Base-by-base conservation (phyloP, 2,888 invertebrate genomes). In the Zygaena filipendulae region DNA sequence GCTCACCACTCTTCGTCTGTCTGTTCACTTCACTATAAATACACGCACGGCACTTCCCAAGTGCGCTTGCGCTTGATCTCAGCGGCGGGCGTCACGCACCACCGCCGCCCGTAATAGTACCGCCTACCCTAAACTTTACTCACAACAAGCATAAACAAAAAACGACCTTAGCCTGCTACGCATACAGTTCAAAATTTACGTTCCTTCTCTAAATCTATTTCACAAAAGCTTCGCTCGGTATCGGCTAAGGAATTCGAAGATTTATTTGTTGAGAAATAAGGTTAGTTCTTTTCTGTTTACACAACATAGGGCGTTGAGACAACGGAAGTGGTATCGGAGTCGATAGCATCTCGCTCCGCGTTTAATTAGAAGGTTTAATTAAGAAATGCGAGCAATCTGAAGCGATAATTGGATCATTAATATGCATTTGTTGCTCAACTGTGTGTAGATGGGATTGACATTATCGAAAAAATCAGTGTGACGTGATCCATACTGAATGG, bases 21-120 rank as follows among this genome's bases (percentile, higher is more conserved):
- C 16, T 4, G 16, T 7, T 6, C 16, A 7, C 45, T 43, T 37
- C 33, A 35, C 43, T 67, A 67, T 60, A 68, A 66, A 64, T 66
- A 63, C 42, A 25, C 32, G 26, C 33, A 48, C 48, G 42, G n/a
- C n/a, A 47, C 47, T 52, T 47, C 52, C 48, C 49, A 46, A 38
- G 36, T 38, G 47, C 48, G 52, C 53, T 42, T 38, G 49, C 54
- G 55, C 49, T 70, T 51, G 72, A 75, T 77, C 77, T 77, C 72
- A 34, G 55, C 70, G 75, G 77, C 70, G 77, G 77, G 72, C 77
- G 75, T 60, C 59, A 52, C 68, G 74, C 63, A 37, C 60, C 70
- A 51, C 61, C 59, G 67, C 59, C 41, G 25, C 35, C 60, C 51
- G 59, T 66, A 68, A 64, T 66, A 58, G 61, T 44, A 52, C 59